Base-by-base conservation (phyloP, 2,888 invertebrate species). In the Amiota minor region DNA sequence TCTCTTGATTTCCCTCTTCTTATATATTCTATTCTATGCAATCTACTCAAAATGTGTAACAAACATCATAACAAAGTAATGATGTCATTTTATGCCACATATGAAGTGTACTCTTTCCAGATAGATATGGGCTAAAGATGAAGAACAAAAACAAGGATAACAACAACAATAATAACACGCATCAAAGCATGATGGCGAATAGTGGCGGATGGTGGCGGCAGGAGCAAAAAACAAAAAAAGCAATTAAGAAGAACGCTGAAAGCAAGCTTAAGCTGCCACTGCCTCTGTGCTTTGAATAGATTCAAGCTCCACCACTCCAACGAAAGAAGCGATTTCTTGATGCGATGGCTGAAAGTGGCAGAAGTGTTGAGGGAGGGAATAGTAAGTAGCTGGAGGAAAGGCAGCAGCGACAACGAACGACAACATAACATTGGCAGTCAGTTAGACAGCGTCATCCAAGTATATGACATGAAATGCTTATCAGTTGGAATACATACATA, bases 191-290 rank as follows among this genome's bases (percentile, higher is more conserved):
- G 78, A 35, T 35, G 35, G 35, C 35, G 6, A 35, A 35, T 35
- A 6, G 35, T 35, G 35, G 35, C 35, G 35, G 35, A 35, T 35
- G 35, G 35, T 35, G 35, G 35, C 72, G 74, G 72, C 70, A 75
- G 74, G 72, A 69, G 65, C 71, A 74, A 71, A 72, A 70, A 45
- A 78, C 71, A 74, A 88, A 88, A 87, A 89, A 88, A 88, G 88
- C 88, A 89, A 89, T 89, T 89, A 89, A 89, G 88, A 80, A 35
- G 6, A 35, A 88, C 88, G 82, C 86, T 88, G 88, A 88, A 88
- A 88, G 88, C 87, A 87, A 88, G 88, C 88, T 88, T 89, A 88
- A 88, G 84, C 82, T 77, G 79, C 82, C 84, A 6, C 35, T 35
- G 35, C 6, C 6, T 35, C 35, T 35, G 35, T 35, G 35, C 35